Evolutionary conservation across 2,113 vertebrate species (phyloP), one percentile per base, ranked within the genome.

Genomic region (Pantherophis guttatus): DNA sequence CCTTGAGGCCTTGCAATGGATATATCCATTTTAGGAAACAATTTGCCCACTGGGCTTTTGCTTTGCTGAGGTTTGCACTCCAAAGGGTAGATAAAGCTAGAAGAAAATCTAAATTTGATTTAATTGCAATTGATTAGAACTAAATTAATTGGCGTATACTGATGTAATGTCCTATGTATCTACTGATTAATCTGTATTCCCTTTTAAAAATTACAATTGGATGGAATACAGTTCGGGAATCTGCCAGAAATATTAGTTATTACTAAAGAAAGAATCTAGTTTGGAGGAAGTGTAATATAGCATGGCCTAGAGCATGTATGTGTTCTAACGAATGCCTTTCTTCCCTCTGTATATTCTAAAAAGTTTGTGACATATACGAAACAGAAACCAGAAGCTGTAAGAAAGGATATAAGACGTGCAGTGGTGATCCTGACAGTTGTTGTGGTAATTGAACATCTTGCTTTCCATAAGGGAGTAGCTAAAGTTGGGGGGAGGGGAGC

Each of bases 351-450:
- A 29, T 87, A 8, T 54, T 88, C 52, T 88, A n/a, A 54, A 88
- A 53, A 88, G 87, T 0, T 33, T 23, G 21, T 12, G 0, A 2
- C 0, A 0, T 0, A 0, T 87, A 87, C 29, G 0, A 7, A 4
- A 3, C 3, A n/a, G 52, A 17, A 54, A 54, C 8, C 12, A 11
- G 0, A 13, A 1, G 1, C 13, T 87, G 86, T 54, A 54, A 8
- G 8, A 0, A 29, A 0, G 52, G 86, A 17, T 54, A 24, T n/a
- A 0, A 15, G 1, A 0, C 0, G 12, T 54, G 86, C 17, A 0
- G 0, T 3, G 15, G 2, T 3, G 2, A 19, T 75, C 0, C 5
- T 19, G 6, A 17, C 1, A 2, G 1, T 2, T 87, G 87, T 54
- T 88, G 87, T 55, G 87, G 87, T 88, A 88, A 88, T n/a, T 54